Evolutionary conservation across 2,888 invertebrate species (phyloP).

Genomic region (Hedya salicella): DNA sequence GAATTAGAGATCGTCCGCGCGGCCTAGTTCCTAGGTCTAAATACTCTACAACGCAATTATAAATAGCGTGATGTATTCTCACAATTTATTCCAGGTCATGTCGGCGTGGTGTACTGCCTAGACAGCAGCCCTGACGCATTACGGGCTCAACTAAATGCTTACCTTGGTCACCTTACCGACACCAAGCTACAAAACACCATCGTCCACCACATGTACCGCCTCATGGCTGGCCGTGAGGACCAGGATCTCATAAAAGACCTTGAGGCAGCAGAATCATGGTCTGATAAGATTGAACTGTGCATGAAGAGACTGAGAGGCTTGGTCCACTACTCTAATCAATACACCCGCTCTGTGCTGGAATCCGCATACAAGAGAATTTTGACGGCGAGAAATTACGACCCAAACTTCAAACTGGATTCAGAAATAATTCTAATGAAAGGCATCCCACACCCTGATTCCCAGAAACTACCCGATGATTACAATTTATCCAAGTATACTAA

Average conservation of each 20-base stretch:
- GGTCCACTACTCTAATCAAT: conserved; percentile 35
- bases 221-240: conserved; percentile 39
- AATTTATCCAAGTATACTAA: conserved; percentile 58
- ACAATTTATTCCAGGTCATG: conserved; percentile 43
- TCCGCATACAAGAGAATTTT: conserved; percentile 45
- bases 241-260: conserved; percentile 28
- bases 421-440: conserved; percentile 56
- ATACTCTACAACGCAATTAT: too few relatives aligned
- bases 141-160: conserved; percentile 41
- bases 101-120: conserved; percentile 47
- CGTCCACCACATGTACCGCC: conserved; percentile 40
- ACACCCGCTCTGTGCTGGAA: conserved; percentile 30
- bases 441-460: conserved; percentile 47
- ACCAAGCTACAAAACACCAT: conserved; percentile 43
- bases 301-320: conserved; percentile 19
- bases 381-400: conserved; percentile 42
- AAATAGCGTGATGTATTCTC: too few relatives aligned
- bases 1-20: too few relatives aligned
- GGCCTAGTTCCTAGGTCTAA: too few relatives aligned
- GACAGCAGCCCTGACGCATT: conserved; percentile 47
- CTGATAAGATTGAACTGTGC: conserved; percentile 28
- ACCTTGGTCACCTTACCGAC: conserved; percentile 41
- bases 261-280: conserved; percentile 26
- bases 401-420: conserved; percentile 42
- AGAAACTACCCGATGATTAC: conserved; percentile 56